Percentiles rank a stretch among this genome's conserved stretches.
Evolutionary conservation across 2,797 vertebrate species (phyloP).

Genomic region (Telmatherina bonti): DNA sequence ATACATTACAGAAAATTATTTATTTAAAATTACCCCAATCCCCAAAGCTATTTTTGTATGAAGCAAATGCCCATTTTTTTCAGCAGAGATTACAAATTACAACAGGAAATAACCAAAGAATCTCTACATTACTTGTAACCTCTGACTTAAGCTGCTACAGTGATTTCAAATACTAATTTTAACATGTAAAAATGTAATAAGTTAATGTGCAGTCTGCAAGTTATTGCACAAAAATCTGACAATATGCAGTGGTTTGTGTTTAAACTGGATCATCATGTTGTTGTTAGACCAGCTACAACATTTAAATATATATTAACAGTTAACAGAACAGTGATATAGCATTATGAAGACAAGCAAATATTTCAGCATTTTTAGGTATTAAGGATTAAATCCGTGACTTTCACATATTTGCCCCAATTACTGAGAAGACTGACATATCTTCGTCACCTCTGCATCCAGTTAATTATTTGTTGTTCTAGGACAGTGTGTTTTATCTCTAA

Average conservation of each 20-base stretch:
- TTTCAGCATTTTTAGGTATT: background rate
- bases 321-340: background rate
- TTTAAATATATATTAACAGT: slow-evolving; percentile 6
- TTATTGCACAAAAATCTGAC: background rate
- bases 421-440: background rate
- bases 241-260: slow-evolving; percentile 1
- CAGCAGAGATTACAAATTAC: too few relatives aligned
- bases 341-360: background rate
- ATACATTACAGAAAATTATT: slow-evolving; percentile 13
- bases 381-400: background rate
- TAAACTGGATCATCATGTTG: slow-evolving; percentile 4
- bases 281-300: slow-evolving; percentile 53
- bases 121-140: background rate
- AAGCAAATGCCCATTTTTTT: too few relatives aligned
- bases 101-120: too few relatives aligned
- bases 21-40: too few relatives aligned
- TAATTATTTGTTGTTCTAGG: background rate
- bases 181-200: slow-evolving; percentile 18
- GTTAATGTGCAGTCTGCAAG: slow-evolving; percentile 6
- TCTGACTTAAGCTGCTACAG: background rate
- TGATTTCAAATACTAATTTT: background rate
- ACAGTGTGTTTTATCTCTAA: background rate
- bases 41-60: too few relatives aligned
- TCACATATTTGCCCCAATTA: background rate
- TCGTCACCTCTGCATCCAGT: background rate